Conservation (phyloP, 2,888 invertebrate genomes). For the Philhelius pedissequus region DNA sequence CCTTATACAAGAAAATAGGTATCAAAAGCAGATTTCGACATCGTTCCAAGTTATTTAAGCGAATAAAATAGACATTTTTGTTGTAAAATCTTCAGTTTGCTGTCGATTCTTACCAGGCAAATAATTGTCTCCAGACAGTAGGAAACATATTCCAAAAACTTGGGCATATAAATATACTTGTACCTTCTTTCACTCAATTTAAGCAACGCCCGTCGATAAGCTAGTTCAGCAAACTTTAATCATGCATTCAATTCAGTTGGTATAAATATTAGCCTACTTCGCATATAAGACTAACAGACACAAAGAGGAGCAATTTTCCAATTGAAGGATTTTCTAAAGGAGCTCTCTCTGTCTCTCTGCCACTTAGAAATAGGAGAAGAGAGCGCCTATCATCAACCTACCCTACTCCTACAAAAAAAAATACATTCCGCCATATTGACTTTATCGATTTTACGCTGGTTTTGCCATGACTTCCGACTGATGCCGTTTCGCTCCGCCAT, state of each 20-base stretch:
- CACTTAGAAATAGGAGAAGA: background rate
- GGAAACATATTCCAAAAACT: background rate
- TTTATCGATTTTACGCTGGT: constrained; percentile 12
- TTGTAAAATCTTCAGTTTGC: too few relatives aligned
- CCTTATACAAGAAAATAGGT: too few relatives aligned
- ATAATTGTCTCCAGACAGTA: background rate
- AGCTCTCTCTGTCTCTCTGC: background rate
- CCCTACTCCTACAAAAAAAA: background rate
- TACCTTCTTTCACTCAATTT: background rate
- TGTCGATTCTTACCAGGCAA: too few relatives aligned
- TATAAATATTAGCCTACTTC: background rate
- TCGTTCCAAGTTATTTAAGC: too few relatives aligned
- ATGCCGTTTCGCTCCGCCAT: too few relatives aligned
- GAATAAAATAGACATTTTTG: too few relatives aligned
- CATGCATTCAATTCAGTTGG: background rate
- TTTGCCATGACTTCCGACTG: constrained; percentile 21
- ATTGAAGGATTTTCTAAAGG: constrained; percentile 3
- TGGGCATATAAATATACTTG: background rate
- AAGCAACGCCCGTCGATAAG: background rate
- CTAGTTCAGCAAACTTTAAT: background rate
- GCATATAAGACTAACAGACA: background rate
- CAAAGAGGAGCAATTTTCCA: constrained; percentile 11
- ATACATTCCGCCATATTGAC: constrained; percentile 11
- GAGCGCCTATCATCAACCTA: background rate
- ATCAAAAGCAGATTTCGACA: too few relatives aligned